Conservation (phyloP, 2,113 vertebrate genomes). For the Rana temporaria region DNA sequence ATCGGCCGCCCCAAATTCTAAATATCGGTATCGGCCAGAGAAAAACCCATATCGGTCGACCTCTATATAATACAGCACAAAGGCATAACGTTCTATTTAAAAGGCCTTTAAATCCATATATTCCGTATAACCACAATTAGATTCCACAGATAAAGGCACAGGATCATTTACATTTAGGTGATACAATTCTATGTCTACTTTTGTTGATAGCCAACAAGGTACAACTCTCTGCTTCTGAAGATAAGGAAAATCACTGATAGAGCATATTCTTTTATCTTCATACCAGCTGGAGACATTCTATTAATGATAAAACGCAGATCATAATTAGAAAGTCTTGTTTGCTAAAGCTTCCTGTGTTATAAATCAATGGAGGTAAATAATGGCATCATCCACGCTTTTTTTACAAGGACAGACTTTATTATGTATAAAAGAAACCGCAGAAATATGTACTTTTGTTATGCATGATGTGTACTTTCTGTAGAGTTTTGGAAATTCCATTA, state of each 20-base stretch:
- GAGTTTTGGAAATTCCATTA: too few species aligned
- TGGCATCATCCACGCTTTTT: neutral
- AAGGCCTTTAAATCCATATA: neutral
- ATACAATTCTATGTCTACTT: too few species aligned
- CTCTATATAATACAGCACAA: too few species aligned
- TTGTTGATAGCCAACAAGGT: too few species aligned
- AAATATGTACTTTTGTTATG: neutral
- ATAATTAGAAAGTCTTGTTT: slow-evolving; percentile 7
- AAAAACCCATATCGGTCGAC: too few species aligned
- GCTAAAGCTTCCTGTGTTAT: neutral
- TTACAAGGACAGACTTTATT: neutral
- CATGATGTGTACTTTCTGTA: neutral
- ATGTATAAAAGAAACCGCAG: neutral
- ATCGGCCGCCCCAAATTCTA: too few species aligned
- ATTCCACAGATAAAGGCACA: neutral
- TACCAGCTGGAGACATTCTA: neutral
- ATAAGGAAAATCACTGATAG: neutral
- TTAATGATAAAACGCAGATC: neutral
- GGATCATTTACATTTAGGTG: too few species aligned
- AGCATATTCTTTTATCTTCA: neutral
- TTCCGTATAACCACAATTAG: neutral
- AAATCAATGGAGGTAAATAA: slow-evolving; percentile 7
- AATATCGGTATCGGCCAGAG: too few species aligned
- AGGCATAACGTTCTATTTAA: too few species aligned
- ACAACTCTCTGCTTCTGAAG: too few species aligned